Percentiles rank a stretch among this genome's conserved stretches.
Evolutionary conservation across 2,888 invertebrate genomes (phyloP).

Genomic region (Seira sanloemensis): DNA sequence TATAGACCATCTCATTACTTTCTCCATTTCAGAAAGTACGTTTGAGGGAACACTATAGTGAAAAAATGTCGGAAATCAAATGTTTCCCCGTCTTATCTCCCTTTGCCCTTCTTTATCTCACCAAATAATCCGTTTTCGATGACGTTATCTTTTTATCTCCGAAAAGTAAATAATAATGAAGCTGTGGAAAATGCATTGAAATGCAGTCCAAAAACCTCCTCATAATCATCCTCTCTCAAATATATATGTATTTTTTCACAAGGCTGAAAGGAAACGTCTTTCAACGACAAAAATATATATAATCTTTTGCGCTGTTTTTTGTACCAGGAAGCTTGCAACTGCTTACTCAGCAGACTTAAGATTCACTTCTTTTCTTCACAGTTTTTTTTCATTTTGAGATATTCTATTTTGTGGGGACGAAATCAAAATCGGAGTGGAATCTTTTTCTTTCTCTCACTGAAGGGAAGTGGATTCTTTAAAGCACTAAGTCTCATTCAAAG

Average conservation of each 20-base stretch:
- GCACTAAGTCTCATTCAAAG: too few relatives aligned
- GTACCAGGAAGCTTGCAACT: neutral
- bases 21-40: neutral
- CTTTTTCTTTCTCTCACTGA: too few relatives aligned
- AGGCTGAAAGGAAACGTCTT: neutral
- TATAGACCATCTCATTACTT: neutral
- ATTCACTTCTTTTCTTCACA: too few relatives aligned
- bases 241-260: neutral
- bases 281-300: neutral
- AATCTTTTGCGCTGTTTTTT: neutral
- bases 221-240: neutral
- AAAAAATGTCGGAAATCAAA: slow-evolving; percentile 36
- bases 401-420: neutral
- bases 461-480: too few relatives aligned
- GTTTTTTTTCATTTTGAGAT: neutral
- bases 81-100: neutral
- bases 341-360: slow-evolving; percentile 4
- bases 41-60: too few relatives aligned
- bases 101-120: neutral
- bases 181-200: neutral
- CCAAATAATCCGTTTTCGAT: neutral
- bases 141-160: neutral
- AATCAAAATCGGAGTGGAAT: neutral
- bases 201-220: neutral
- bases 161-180: neutral